Conservation (phyloP, 2,113 vertebrate species). For the Andinoacara biseriatus region DNA sequence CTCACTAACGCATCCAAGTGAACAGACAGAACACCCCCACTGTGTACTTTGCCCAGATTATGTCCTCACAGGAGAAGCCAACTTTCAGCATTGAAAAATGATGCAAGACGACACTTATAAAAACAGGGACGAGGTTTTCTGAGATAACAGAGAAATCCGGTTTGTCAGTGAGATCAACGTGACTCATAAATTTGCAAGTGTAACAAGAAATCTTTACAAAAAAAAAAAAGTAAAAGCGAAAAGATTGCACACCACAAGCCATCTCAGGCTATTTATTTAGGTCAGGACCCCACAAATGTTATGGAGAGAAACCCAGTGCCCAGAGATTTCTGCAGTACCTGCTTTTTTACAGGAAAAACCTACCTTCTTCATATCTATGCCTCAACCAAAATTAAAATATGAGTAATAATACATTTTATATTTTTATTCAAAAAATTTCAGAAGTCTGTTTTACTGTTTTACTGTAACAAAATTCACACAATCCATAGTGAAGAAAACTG, state of each 20-base stretch:
- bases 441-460: not conserved
- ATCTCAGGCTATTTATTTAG: not conserved
- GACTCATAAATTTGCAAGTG: not conserved
- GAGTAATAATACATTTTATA: not conserved
- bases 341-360: not conserved
- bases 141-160: not conserved
- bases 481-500: not conserved
- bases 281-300: not conserved
- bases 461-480: not conserved
- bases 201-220: not conserved
- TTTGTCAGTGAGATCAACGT: not conserved
- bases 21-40: conserved; percentile 22
- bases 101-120: conserved; percentile 45
- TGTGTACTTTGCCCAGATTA: conserved; percentile 60
- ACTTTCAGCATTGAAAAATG: conserved; percentile 51
- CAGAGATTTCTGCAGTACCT: not conserved
- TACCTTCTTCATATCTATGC: not conserved
- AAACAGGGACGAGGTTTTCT: not conserved
- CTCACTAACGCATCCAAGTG: conserved; percentile 16
- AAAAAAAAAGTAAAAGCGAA: not conserved
- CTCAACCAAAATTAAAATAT: not conserved
- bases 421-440: not conserved
- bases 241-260: not conserved
- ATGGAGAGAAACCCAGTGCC: not conserved
- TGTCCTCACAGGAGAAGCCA: conserved; percentile 29